Base-by-base conservation (phyloP, 2,888 invertebrate species). In the Cataglyphis cursor region DNA sequence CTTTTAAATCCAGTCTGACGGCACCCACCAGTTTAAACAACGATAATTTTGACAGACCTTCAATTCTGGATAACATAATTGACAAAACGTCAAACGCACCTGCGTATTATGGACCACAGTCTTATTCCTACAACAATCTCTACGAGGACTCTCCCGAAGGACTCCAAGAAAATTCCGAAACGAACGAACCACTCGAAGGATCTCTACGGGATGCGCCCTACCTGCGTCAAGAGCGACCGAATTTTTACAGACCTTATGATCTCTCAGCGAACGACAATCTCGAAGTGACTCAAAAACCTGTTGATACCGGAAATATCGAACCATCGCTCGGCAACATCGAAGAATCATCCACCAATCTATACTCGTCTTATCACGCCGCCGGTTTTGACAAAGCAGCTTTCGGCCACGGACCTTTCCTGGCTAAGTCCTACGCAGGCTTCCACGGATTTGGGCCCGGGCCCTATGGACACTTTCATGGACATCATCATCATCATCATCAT, bases 381-480 rank as follows among this genome's bases (percentile, higher is more conserved):
- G 73, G 31, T 3, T 62, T 78, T 59, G 44, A 38, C 2, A 78
- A 78, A 31, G 68, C 61, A 18, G 74, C 41, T n/a, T 74, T 81
- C 12, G 41, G 41, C 3, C 57, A 66, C 24, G 59, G 80, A 2
- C 80, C 73, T 3, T 80, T 72, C 2, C 31, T 61, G 4, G 44
- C 41, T 21, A 68, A 78, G 3, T 74, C 81, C 31, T 64, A 74
- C 10, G 81, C 31, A 35, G 78, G 59, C 8, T 80, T 80, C 5
- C 41, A 59, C 0, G 74, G 83, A 21, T n/a, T 76, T 1, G 88
- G 74, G 12, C 54, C 59, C 0, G 88, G 74, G 18, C 54, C 59
- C 0, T 78, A 87, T 3, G 21, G 61, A 0, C 65, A 59, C 0
- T 74, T 62, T 8, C 82, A 62, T 12, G 61, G 48, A 59, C 70